Base-by-base conservation (phyloP, 2,888 invertebrate genomes). In the Chymomyza fuscimana region DNA sequence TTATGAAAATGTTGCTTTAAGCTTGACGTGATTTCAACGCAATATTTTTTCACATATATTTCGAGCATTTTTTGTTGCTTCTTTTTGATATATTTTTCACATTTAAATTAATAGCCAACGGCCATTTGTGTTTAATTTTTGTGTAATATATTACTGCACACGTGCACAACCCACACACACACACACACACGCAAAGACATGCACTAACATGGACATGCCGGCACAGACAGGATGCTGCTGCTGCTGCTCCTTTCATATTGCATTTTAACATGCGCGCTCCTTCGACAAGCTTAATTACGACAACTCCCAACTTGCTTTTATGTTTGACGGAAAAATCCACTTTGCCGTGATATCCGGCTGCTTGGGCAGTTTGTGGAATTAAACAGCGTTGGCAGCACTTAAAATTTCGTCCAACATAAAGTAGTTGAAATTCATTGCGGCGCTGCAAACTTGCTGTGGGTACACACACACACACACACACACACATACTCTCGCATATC, bases 251-350 rank as follows among this genome's bases (percentile, higher is more conserved):
- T 9, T 32, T 32, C 54, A 65, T 58, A 64, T 58, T 72, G 70
- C 73, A 69, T 65, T 62, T 60, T 52, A 51, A 67, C 63, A 70
- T 76, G 69, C 70, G 51, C 64, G 51, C 52, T 54, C 52, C 32
- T 40, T 50, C 46, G 56, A 36, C 60, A 16, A 32, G 75, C 74
- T 83, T 86, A 87, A 85, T 83, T 80, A 54, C 25, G 29, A 67
- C 72, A 73, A 73, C 71, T 60, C 73, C 67, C 78, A 76, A 70
- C 84, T 77, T 86, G 79, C 82, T 77, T 81, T 87, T 81, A 80
- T 88, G 85, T 81, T 86, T 81, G 78, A 85, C 85, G 85, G 85
- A 85, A 85, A 88, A 85, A 84, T 88, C 84, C 87, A 85, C 87
- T 85, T 85, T 88, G 86, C 88, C 72, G 73, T 81, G 84, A 86